Percentiles rank a stretch among this genome's conserved stretches.
phyloP scores from a whole-genome alignment of 2,113 vertebrate species.

The Polyodon spathula region DNA sequence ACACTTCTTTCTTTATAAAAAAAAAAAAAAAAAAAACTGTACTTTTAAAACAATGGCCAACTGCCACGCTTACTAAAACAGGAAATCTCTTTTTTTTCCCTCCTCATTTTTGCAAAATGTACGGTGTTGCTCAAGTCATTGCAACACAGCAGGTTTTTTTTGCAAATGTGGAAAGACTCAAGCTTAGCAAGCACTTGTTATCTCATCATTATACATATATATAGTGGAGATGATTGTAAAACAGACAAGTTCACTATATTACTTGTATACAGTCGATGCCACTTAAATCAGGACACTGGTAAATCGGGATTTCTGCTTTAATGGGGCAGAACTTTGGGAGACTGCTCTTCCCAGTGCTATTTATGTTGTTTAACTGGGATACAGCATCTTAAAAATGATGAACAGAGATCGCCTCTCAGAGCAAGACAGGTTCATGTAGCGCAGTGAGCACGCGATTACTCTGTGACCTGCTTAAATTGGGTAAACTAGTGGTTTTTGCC shows the following conservation, averaged over 20 bases:
- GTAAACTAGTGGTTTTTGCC: too few species aligned
- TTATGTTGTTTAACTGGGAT: too few species aligned
- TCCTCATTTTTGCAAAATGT: conserved; percentile 4
- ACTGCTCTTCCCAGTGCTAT: too few species aligned
- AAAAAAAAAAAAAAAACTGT: conserved; percentile 8
- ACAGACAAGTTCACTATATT: neutral
- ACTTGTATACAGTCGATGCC: too few species aligned
- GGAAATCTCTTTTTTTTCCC: conserved; percentile 8
- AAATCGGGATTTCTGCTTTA: too few species aligned
- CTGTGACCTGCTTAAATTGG: too few species aligned
- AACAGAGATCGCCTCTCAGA: conserved; percentile 10
- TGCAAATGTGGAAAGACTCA: conserved; percentile 9
- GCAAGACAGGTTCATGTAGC: too few species aligned
- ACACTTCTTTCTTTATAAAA: neutral
- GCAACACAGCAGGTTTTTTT: neutral
- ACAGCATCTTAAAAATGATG: conserved; percentile 10
- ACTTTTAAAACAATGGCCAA: conserved; percentile 3
- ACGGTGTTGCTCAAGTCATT: neutral
- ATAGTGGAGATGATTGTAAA: too few species aligned
- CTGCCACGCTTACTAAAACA: conserved; percentile 7
- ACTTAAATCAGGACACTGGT: too few species aligned
- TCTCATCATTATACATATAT: too few species aligned
- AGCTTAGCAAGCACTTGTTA: neutral
- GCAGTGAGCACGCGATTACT: too few species aligned
- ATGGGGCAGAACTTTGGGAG: too few species aligned